Percentiles rank a stretch among this genome's conserved stretches.
Evolutionary conservation across 2,113 vertebrate species (phyloP).

Genomic region (Urocynchramus pylzowi): DNA sequence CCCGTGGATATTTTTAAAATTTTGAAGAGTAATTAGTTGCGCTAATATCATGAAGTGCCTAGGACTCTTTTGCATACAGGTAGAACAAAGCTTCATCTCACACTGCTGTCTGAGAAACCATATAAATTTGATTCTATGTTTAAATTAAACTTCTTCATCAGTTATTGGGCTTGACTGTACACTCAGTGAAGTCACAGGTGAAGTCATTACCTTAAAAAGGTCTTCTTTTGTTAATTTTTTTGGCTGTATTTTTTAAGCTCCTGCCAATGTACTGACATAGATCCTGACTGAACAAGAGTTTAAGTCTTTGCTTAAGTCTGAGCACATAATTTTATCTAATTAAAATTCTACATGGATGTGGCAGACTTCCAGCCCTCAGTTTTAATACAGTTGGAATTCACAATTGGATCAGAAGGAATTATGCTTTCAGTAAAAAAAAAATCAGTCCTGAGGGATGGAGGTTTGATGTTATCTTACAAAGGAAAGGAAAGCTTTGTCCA

Average conservation of each 20-base stretch:
- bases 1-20: not conserved
- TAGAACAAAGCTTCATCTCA: not conserved
- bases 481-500: not conserved
- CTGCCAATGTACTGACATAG: not conserved
- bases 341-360: not conserved
- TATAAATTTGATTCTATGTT: not conserved
- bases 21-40: not conserved
- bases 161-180: not conserved
- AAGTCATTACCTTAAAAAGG: not conserved
- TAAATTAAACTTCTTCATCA: not conserved
- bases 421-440: not conserved
- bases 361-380: not conserved
- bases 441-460: not conserved
- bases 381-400: not conserved
- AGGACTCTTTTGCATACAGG: not conserved
- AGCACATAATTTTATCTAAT: not conserved
- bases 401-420: not conserved
- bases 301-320: not conserved
- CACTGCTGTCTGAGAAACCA: not conserved
- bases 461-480: not conserved
- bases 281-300: not conserved
- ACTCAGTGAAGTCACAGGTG: not conserved
- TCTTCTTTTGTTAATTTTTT: not conserved
- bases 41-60: not conserved
- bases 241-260: not conserved